These are phyloP conservation scores for Amorpha juglandis DNA, from an alignment of 2,888 invertebrate genomes.

Conservation along the genomic window DNA sequence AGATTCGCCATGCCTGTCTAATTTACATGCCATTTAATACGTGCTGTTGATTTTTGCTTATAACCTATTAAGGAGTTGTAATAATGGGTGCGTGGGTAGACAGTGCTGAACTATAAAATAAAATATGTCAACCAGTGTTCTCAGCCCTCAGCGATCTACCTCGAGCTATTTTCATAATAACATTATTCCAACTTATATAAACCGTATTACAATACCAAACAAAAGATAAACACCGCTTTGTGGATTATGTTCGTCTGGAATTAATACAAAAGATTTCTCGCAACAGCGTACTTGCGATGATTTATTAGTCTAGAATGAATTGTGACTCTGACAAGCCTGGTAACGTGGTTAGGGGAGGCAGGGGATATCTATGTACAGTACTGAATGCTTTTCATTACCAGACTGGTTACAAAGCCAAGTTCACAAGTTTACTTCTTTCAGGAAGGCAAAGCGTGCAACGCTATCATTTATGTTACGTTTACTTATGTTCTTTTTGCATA, in stretches of 20 bases:
- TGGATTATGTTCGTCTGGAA: slow-evolving; percentile 1
- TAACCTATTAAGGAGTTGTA: too few species aligned
- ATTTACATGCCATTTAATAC: too few species aligned
- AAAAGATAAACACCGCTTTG: slow-evolving; percentile 14
- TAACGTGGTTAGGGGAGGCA: not conserved
- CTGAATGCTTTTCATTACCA: slow-evolving; percentile 7
- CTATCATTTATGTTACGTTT: not conserved
- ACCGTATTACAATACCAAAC: not conserved
- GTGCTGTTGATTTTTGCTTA: too few species aligned
- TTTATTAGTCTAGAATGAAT: slow-evolving; percentile 20
- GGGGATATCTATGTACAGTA: not conserved
- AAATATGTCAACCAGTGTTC: not conserved
- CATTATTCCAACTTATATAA: not conserved
- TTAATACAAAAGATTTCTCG: slow-evolving; percentile 19
- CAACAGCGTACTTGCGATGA: slow-evolving; percentile 14
- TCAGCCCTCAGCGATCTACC: not conserved
- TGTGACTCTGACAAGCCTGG: not conserved
- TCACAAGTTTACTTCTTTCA: too few species aligned
- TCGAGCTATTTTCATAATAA: not conserved
- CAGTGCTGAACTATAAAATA: not conserved
- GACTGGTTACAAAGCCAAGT: not conserved
- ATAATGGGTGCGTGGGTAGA: too few species aligned
- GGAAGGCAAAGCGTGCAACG: not conserved
- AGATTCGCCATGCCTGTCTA: too few species aligned
- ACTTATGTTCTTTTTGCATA: too few species aligned